Base-by-base conservation (phyloP, 2,113 vertebrate genomes). In the Corythornis madagascariensis region DNA sequence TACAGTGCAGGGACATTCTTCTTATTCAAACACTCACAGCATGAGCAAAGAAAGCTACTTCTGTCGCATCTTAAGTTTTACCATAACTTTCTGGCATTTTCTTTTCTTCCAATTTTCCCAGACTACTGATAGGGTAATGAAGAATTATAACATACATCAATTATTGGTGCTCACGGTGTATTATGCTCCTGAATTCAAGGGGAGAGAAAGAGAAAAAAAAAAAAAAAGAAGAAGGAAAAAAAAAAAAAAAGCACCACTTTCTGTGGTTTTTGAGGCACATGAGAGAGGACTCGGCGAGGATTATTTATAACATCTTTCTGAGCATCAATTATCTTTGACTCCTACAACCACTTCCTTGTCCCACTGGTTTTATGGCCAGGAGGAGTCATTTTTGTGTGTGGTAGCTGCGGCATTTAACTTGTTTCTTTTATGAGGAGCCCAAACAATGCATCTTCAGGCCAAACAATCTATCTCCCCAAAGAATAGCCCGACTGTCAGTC, bases 21-120 rank as follows among this genome's bases (percentile, higher is more conserved):
- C 98, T 99, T 98, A 99, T 99, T 99, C 99, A 99, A 99, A 99
- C 99, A 98, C 96, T 98, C 99, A 84, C 99, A 98, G 99, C 98
- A 89, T 98, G 99, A 98, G 98, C 98, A 98, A 98, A 98, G 98
- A 98, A 97, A 98, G 97, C 98, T 98, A 97, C 97, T 98, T 97
- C 97, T 97, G 97, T 97, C 95, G 96, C 98, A 98, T 98, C 98
- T 97, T 97, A 97, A 97, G 97, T 97, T 98, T 97, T 98, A 97
- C 97, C 97, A 96, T 97, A 97, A 98, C 97, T 98, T 98, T 98
- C 96, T 97, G 97, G 96, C 96, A 96, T 98, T 97, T 97, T 97
- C 97, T 97, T 97, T 97, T 96, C 97, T 97, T 96, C 95, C 93
- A 94, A 28, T 97, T 98, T 98, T 98, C 97, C 97, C 97, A 97